Conservation (phyloP, 2,113 vertebrate species). For the Marmota monax region DNA sequence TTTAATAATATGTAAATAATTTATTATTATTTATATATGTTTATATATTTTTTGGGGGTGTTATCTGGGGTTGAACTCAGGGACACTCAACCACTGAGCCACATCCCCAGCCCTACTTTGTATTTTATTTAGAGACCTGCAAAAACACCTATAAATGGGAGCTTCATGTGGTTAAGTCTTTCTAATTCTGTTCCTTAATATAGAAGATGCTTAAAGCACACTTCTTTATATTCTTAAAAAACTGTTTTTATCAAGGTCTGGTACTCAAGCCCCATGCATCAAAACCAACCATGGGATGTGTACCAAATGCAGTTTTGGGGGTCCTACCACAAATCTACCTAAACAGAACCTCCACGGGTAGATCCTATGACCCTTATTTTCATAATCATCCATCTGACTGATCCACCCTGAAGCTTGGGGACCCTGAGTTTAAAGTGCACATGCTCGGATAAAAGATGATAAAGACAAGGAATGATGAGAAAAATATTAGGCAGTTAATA, state of each 20-base stretch:
- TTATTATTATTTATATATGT: too few species aligned
- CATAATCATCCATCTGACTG: not conserved
- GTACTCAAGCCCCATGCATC: not conserved
- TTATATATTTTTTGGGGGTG: too few species aligned
- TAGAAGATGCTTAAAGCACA: not conserved
- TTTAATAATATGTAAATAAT: too few species aligned
- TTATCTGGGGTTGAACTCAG: too few species aligned
- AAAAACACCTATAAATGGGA: not conserved
- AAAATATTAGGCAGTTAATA: not conserved
- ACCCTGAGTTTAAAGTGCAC: not conserved
- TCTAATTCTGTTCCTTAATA: not conserved
- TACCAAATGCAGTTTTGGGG: too few species aligned
- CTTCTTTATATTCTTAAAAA: not conserved
- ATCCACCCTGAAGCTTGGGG: not conserved
- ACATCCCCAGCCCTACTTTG: too few species aligned
- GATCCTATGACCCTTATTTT: not conserved
- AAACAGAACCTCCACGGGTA: not conserved
- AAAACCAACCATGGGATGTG: not conserved
- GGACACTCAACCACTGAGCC: too few species aligned
- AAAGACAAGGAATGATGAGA: not conserved
- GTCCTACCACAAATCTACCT: not conserved
- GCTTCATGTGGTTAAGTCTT: not conserved
- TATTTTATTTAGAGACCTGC: too few species aligned
- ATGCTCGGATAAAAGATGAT: not conserved
- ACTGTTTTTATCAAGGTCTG: not conserved